Base-by-base conservation (phyloP, 2,888 invertebrate genomes). In the Cataglyphis cursor region DNA sequence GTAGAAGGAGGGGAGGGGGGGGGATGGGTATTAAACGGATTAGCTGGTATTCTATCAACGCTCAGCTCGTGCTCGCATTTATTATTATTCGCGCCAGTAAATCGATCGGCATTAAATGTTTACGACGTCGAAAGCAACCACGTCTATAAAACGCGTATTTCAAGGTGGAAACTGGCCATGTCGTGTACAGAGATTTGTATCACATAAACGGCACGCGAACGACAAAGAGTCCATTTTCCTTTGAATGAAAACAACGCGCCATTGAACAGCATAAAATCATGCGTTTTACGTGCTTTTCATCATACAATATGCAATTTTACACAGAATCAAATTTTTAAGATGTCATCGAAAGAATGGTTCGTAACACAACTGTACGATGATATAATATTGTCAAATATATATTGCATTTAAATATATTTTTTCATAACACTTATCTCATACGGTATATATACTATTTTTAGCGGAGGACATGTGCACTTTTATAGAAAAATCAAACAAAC, bases 61-160 rank as follows among this genome's bases (percentile, higher is more conserved):
- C 62, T 38, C 28, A 21, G 54, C 80, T 15, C 81, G 28, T 59
- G 64, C 81, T 31, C 65, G 31, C 57, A 78, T 80, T 83, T 81
- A 81, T 85, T 88, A 85, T 80, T 73, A 83, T 81, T 75, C 76
- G 81, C 51, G 73, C 35, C 80, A 66, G 73, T 74, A 68, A 73
- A 90, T 88, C 88, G 88, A 88, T 86, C 81, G 81, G 41, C 74
- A 72, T 90, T 86, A 90, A 89, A 86, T 81, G 84, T 83, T 89
- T 84, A 90, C 72, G 88, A 89, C 81, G 64, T 48, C 28, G 82
- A 72, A 83, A 65, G 85, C 24, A 61, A 78, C 66, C 59, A 73
- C 35, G 35, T 44, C 48, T 57, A 72, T 84, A 78, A 85, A 78
- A 48, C 51, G 48, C 9, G 35, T 38, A 66, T 31, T 80, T 74